Evolutionary conservation across 2,888 invertebrate genomes (phyloP), one percentile per base, ranked within the genome.

Genomic region (Drepana falcataria): DNA sequence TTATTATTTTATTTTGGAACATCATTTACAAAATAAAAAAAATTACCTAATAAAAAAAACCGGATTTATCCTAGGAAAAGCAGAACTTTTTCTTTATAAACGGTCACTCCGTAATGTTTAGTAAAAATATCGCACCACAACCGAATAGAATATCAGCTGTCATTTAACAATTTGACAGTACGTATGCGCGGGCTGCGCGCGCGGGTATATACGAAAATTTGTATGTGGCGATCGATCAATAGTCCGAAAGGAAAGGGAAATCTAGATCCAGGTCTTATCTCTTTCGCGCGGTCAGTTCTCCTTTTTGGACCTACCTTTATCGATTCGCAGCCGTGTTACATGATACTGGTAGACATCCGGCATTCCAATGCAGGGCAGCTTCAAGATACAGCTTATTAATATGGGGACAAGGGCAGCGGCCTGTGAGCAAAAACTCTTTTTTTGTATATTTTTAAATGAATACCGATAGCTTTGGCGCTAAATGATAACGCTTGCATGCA

Each of bases 341-440:
- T 78, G 76, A 61, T 73, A 73, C 71, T 72, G 70, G 75, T 66
- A 67, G 75, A 66, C 66, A 75, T 73, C 74, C 80, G 73, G 74
- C 82, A 77, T 72, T 77, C 81, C 78, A 86, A 93, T 93, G 93
- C 93, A 93, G 87, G 93, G 93, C 87, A 93, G 93, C 85, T 93
- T 93, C 88, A 93, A 92, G 91, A 93, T 93, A 75, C 93, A 93
- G 82, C 93, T 93, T 75, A 93, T 94, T 89, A 95, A 94, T 90
- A 97, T 97, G 97, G 97, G 97, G 88, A 97, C 97, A 72, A 94
- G 96, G 92, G 96, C 96, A 83, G 97, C 97, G 83, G 96, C 97
- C 85, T 97, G 97, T 97, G 93, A 96, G 96, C 74, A 63, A 61
- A 64, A 57, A 35, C 21, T 57, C 37, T 21, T 21, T 21, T 58